phyloP scores from a whole-genome alignment of 2,888 invertebrate species.

The Cryptosula pallasiana region DNA sequence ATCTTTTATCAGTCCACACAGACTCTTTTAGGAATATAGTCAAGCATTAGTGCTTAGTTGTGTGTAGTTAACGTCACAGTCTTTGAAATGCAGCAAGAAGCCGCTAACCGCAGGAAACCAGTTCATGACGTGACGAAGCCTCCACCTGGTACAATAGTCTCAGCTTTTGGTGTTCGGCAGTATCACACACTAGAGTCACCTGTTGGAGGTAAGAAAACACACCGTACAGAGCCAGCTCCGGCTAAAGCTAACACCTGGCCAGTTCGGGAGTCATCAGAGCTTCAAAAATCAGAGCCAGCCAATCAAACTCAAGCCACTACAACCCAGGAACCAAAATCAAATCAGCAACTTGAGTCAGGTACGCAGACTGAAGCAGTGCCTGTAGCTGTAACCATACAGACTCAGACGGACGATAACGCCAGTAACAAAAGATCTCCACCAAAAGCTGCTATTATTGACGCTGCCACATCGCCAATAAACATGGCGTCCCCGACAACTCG shows the following conservation, averaged over 20 bases:
- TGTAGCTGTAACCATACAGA: not conserved
- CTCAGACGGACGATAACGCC: not conserved
- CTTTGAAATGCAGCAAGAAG: no score
- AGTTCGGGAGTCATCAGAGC: not conserved
- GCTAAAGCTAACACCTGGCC: not conserved
- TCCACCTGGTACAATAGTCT: conserved; percentile 6
- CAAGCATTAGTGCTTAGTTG: no score
- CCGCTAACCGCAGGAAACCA: not conserved
- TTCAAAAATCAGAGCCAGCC: not conserved
- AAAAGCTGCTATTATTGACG: not conserved
- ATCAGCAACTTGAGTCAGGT: not conserved
- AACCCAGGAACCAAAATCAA: not conserved
- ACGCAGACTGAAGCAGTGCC: not conserved
- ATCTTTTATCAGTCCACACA: no score
- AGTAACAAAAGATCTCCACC: not conserved
- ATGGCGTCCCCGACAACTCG: not conserved
- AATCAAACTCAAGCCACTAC: not conserved
- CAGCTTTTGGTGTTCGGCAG: not conserved
- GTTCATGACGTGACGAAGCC: not conserved
- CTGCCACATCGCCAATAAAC: not conserved
- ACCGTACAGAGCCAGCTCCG: not conserved
- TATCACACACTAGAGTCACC: not conserved
- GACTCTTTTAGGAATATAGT: no score
- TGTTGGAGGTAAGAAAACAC: not conserved
- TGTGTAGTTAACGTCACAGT: no score